phyloP scores from a whole-genome alignment of 2,888 invertebrate genomes.

The Amblyjoppa proteus region DNA sequence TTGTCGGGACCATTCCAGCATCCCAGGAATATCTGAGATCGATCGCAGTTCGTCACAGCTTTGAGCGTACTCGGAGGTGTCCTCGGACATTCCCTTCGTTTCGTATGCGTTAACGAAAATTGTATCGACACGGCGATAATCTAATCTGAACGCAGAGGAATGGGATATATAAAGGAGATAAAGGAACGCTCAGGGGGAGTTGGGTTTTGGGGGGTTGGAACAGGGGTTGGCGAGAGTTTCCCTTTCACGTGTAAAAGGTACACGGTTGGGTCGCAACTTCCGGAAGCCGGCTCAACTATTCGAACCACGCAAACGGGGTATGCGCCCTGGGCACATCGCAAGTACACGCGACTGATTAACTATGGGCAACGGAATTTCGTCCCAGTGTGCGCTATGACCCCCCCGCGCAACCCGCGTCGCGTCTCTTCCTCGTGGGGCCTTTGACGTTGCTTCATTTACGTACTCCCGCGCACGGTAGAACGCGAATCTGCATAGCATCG shows the following conservation, averaged over 20 bases:
- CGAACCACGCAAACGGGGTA: conserved; percentile 39
- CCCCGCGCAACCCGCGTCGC: conserved; percentile 48
- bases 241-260: conserved; percentile 16
- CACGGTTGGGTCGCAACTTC: conserved; percentile 8
- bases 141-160: background rate
- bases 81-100: background rate
- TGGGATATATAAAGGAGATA: background rate
- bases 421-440: conserved; percentile 59
- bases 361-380: conserved; percentile 52
- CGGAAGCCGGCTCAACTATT: conserved; percentile 35
- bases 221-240: background rate
- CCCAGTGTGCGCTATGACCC: conserved; percentile 8
- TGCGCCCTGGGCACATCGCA: conserved; percentile 27
- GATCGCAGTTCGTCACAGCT: background rate
- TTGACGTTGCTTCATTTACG: conserved; percentile 47
- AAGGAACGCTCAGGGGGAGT: background rate
- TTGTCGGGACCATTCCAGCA: too few relatives aligned
- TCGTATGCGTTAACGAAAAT: background rate
- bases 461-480: conserved; percentile 26
- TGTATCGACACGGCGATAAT: background rate
- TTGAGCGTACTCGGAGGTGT: background rate
- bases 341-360: conserved; percentile 53
- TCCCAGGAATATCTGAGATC: background rate
- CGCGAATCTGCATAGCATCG: conserved; percentile 40
- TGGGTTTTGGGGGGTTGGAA: background rate